phyloP scores from a whole-genome alignment of 2,113 vertebrate species.

The Syngnathus floridae region DNA sequence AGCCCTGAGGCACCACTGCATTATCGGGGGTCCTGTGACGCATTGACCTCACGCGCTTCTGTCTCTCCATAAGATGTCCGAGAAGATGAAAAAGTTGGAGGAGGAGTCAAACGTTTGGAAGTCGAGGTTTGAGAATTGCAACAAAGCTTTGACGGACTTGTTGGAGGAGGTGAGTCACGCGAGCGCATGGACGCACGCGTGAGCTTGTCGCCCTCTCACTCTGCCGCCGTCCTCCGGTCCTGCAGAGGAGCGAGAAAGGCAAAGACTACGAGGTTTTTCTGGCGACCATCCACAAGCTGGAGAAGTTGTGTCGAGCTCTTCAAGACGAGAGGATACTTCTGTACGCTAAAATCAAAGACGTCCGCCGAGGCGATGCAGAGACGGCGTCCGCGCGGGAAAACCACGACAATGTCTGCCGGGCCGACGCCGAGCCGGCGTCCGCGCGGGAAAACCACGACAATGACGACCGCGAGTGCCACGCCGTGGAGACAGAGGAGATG shows the following conservation, averaged over 20 bases:
- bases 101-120: constrained; percentile 91
- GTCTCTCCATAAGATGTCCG: constrained; percentile 78
- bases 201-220: not conserved
- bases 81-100: constrained; percentile 94
- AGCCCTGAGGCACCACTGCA: too few species aligned
- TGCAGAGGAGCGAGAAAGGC: constrained; percentile 64
- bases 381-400: not conserved
- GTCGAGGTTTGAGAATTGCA: constrained; percentile 91
- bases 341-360: constrained; percentile 86
- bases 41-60: not conserved
- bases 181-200: not conserved
- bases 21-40: too few species aligned
- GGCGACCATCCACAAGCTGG: constrained; percentile 87
- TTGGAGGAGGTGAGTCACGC: constrained; percentile 80
- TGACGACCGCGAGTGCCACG: constrained; percentile 23
- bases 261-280: constrained; percentile 87
- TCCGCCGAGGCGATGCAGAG: constrained; percentile 52
- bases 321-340: constrained; percentile 88
- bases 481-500: constrained; percentile 57
- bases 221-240: not conserved
- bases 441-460: not conserved
- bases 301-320: constrained; percentile 85
- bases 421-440: constrained; percentile 7
- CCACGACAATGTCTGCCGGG: not conserved
- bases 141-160: constrained; percentile 90